phyloP scores from a whole-genome alignment of 2,797 vertebrate species.

The Emydoidea blandingii region DNA sequence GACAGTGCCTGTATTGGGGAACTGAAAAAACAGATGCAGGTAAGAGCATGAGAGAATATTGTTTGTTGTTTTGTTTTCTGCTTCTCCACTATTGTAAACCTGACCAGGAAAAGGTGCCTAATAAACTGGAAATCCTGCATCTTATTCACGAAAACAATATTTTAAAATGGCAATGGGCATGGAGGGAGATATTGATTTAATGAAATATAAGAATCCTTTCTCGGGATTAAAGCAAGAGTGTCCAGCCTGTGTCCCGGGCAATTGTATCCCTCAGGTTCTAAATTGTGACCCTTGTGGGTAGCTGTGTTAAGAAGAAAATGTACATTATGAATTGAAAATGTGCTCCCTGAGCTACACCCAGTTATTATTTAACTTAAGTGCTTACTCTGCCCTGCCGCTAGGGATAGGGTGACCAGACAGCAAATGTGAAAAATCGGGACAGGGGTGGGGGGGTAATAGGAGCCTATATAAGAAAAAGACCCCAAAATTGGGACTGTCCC shows the following conservation, averaged over 20 bases:
- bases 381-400: neutral
- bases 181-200: neutral
- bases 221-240: neutral
- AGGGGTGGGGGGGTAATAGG: too few species aligned
- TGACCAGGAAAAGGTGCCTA: neutral
- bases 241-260: neutral
- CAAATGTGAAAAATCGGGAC: too few species aligned
- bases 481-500: too few species aligned
- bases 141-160: neutral
- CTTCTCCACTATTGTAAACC: neutral
- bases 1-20: conserved; percentile 85
- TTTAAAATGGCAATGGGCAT: neutral
- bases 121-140: neutral
- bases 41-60: conserved; percentile 72
- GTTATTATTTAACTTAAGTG: neutral
- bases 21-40: conserved; percentile 90
- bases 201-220: neutral
- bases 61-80: neutral
- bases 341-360: neutral
- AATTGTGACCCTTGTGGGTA: neutral
- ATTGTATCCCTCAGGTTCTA: neutral
- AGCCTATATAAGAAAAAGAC: too few species aligned
- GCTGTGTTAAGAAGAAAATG: neutral
- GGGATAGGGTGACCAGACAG: neutral
- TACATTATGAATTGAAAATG: neutral